Percentiles rank a stretch among this genome's conserved stretches.
These are phyloP conservation scores for Burhinus bistriatus DNA, from an alignment of 2,113 vertebrate genomes.

Conservation along the genomic window DNA sequence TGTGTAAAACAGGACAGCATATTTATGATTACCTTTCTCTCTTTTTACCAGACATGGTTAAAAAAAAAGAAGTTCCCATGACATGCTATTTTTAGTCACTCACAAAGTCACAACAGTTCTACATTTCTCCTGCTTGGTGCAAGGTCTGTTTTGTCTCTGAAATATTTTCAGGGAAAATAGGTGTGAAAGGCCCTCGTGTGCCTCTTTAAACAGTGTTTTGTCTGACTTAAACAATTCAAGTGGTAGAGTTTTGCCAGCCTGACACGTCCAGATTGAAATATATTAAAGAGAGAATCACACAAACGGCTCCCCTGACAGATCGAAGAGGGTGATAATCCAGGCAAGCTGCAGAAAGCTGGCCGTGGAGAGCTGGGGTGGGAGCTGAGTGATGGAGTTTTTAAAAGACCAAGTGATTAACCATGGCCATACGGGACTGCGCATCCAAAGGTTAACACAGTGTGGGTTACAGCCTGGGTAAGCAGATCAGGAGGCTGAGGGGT, in stretches of 20 bases:
- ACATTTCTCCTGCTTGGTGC: neutral
- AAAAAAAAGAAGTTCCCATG: neutral
- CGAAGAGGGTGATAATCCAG: neutral
- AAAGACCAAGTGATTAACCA: neutral
- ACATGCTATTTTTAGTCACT: neutral
- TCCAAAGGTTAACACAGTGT: neutral
- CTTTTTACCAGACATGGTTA: neutral
- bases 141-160: neutral
- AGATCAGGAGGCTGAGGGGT: neutral
- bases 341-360: neutral
- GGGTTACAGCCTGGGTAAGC: neutral
- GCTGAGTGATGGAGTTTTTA: neutral
- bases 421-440: neutral
- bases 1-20: neutral
- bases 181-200: neutral
- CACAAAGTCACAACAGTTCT: neutral
- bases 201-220: neutral
- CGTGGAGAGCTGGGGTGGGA: neutral
- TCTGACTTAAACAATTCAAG: conserved; percentile 2
- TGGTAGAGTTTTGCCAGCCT: neutral
- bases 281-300: neutral
- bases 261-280: neutral
- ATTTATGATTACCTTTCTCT: neutral
- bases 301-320: neutral
- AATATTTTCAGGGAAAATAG: conserved; percentile 4